Evolutionary conservation across 2,888 invertebrate genomes (phyloP).

Genomic region (Dexiosoma caninum): DNA sequence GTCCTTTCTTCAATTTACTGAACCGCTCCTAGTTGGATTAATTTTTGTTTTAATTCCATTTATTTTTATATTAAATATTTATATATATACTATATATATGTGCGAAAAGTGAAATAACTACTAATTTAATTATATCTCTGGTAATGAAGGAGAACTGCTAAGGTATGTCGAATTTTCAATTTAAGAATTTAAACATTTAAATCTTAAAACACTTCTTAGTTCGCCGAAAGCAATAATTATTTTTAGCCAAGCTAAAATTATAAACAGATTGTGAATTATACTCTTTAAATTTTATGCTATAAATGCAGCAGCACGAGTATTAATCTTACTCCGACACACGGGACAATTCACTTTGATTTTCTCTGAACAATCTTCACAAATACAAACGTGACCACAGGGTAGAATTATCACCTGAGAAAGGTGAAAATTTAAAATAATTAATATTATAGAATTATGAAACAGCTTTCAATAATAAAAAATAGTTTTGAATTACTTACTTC

Average conservation of each 20-base stretch:
- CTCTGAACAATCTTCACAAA: conserved; percentile 91
- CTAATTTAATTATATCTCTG: not conserved
- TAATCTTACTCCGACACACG: conserved; percentile 86
- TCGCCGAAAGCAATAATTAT: too few relatives aligned
- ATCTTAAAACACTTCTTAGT: too few relatives aligned
- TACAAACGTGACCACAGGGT: conserved; percentile 93
- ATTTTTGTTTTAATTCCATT: not conserved
- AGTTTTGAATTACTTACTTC: conserved; percentile 83
- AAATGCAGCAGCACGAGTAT: conserved; percentile 86
- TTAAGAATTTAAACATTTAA: too few relatives aligned
- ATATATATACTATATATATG: not conserved
- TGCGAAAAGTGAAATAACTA: not conserved
- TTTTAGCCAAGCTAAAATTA: not conserved
- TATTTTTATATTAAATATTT: not conserved
- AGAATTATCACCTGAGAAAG: conserved; percentile 85
- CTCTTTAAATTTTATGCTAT: conserved; percentile 80
- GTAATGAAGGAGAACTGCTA: not conserved
- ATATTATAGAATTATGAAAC: not conserved
- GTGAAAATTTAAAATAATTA: not conserved
- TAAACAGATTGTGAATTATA: not conserved
- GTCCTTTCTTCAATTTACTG: not conserved
- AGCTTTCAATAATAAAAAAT: not conserved
- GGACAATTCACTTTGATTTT: conserved; percentile 86
- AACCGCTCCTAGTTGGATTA: not conserved
- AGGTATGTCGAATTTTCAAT: too few relatives aligned